phyloP scores from a whole-genome alignment of 1,140 invertebrate genomes.

The Drosophila nannoptera region DNA sequence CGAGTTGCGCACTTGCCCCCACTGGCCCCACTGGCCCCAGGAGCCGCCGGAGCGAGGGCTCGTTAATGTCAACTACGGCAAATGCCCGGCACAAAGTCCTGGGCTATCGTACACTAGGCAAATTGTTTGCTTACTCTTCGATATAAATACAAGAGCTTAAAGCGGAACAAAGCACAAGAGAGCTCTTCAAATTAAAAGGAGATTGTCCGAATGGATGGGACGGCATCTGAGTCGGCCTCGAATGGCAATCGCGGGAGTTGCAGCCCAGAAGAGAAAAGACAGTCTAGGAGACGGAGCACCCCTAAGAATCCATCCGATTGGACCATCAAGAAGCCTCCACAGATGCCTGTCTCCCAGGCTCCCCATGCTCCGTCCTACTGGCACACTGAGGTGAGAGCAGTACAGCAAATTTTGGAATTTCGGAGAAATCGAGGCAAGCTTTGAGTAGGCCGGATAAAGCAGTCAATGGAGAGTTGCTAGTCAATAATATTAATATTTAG shows the following conservation, averaged over 20 bases:
- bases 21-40: slow-evolving; percentile 47
- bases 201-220: not conserved
- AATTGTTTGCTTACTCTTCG: slow-evolving; percentile 23
- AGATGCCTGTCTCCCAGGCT: too few relatives aligned
- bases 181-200: not conserved
- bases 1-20: slow-evolving; percentile 15
- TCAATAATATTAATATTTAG: slow-evolving; percentile 1
- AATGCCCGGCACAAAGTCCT: slow-evolving; percentile 14
- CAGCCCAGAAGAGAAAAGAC: too few relatives aligned
- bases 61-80: slow-evolving; percentile 56
- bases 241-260: not conserved
- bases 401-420: too few relatives aligned
- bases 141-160: not conserved
- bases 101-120: slow-evolving; percentile 16
- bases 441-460: slow-evolving; percentile 6
- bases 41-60: slow-evolving; percentile 21
- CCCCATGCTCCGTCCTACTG: too few relatives aligned
- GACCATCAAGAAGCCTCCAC: too few relatives aligned
- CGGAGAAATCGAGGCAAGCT: too few relatives aligned
- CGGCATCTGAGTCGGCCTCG: not conserved
- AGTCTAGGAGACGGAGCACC: too few relatives aligned
- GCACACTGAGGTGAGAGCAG: too few relatives aligned
- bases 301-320: too few relatives aligned
- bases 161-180: not conserved
- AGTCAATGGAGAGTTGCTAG: slow-evolving; percentile 7